These are phyloP conservation scores for Tiaroga cobitis DNA, from an alignment of 2,797 vertebrate species.

Conservation along the genomic window DNA sequence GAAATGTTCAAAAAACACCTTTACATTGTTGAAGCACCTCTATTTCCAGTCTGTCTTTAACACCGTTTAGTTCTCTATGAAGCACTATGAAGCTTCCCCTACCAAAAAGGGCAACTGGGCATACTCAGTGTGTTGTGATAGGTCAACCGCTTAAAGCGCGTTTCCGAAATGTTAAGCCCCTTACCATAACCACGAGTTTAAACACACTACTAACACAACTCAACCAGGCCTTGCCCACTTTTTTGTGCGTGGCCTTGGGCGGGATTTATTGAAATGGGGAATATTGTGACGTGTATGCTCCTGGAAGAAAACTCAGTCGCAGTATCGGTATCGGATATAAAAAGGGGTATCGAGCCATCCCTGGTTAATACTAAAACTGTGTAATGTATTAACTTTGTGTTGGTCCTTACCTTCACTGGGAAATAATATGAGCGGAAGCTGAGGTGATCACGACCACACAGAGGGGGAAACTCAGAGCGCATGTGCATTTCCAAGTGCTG, in stretches of 20 bases:
- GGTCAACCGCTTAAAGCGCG: too few species aligned
- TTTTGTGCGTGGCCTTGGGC: too few species aligned
- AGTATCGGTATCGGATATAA: background rate
- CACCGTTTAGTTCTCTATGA: background rate
- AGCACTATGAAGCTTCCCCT: background rate
- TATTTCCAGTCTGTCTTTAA: too few species aligned
- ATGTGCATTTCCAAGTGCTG: constrained; percentile 99
- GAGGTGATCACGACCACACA: constrained; percentile 96
- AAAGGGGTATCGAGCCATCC: background rate
- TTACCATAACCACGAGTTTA: background rate
- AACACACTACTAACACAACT: background rate
- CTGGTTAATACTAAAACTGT: background rate
- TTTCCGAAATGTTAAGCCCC: too few species aligned
- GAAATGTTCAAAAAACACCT: background rate
- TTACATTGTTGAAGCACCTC: background rate
- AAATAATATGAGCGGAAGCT: constrained; percentile 99
- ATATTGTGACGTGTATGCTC: background rate
- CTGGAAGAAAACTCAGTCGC: background rate
- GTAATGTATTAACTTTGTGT: background rate
- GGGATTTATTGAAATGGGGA: background rate
- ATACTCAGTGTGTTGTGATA: background rate
- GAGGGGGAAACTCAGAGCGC: constrained; percentile 94
- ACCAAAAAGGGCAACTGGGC: background rate
- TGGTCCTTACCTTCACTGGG: constrained; percentile 89
- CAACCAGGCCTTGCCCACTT: background rate